phyloP scores from a whole-genome alignment of 2,113 vertebrate species.

The Nesogale talazaci region DNA sequence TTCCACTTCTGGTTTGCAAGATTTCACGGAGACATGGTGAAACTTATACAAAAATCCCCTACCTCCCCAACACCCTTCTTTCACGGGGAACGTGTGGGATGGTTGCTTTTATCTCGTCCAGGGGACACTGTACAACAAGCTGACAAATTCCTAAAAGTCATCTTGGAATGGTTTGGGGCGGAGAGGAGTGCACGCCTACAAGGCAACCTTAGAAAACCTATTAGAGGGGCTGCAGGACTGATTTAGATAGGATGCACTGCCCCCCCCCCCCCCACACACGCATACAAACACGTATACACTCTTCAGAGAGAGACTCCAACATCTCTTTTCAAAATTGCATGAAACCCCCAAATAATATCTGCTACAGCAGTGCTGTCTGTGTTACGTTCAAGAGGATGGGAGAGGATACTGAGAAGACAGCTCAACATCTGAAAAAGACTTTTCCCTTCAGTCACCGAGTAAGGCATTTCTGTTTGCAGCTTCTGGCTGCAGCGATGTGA shows the following conservation, averaged over 20 bases:
- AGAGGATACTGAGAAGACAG: background rate
- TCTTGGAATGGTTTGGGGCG: background rate
- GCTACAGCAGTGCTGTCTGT: background rate
- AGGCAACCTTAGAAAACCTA: background rate
- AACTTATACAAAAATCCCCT: slow-evolving; percentile 29
- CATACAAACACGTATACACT: background rate
- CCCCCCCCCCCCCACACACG: too few relatives aligned
- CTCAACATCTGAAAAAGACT: background rate
- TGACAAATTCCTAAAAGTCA: slow-evolving; percentile 7
- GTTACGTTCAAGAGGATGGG: background rate
- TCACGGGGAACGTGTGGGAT: background rate
- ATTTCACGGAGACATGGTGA: background rate
- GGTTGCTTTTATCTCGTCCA: background rate
- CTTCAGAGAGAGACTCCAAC: background rate
- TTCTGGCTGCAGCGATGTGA: background rate
- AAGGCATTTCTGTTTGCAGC: background rate
- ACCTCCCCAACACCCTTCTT: background rate
- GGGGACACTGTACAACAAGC: slow-evolving; percentile 8
- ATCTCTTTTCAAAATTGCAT: slow-evolving; percentile 19
- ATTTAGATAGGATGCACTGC: background rate
- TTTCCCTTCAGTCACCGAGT: background rate
- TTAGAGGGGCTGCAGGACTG: background rate
- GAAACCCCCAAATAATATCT: background rate
- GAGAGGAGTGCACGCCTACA: background rate
- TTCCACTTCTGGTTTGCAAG: background rate